Base-by-base conservation (phyloP, 2,888 invertebrate species). In the Luffia ferchaultella region DNA sequence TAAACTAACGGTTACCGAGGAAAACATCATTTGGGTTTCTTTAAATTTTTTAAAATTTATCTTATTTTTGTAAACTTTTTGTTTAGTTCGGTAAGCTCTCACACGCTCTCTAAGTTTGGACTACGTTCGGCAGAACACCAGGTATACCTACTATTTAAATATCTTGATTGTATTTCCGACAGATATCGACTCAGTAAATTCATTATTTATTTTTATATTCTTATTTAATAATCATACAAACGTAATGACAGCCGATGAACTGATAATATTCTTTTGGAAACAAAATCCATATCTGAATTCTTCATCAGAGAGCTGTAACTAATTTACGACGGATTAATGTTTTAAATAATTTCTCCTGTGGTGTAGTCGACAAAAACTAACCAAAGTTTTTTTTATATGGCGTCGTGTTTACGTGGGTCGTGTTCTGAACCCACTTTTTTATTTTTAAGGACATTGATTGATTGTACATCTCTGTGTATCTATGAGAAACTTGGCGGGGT, bases 391-490 rank as follows among this genome's bases (percentile, higher is more conserved):
- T 78, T 79, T 74, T 68, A 67, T 64, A 68, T 68, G 12, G 57
- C 65, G 67, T 68, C 57, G 67, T 75, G 70, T 76, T 78, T 75
- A 79, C 76, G 77, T 80, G 79, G 80, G 80, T 77, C 78, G 77
- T 65, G 70, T 68, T 68, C 59, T 65, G 66, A 58, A 63, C 68
- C 65, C 61, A 65, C 70, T 69, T 73, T 76, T 75, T 78, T 80
- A 78, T 74, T 72, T 75, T 71, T 72, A 71, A 70, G 71, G 82
- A 79, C 82, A 74, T 80, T 82, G 82, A 82, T 82, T 79, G 80
- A 82, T 82, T 76, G 76, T 72, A 73, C 80, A 73, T 78, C 77
- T 76, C 75, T 69, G 70, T 65, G 68, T 62, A 67, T 68, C 76
- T 78, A 75, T 79, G 76, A 73, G 78, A 73, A 76, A 68, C 72